Percentiles rank a stretch among this genome's conserved stretches.
phyloP scores from a whole-genome alignment of 1,140 invertebrate species.

The Papilio glaucus region DNA sequence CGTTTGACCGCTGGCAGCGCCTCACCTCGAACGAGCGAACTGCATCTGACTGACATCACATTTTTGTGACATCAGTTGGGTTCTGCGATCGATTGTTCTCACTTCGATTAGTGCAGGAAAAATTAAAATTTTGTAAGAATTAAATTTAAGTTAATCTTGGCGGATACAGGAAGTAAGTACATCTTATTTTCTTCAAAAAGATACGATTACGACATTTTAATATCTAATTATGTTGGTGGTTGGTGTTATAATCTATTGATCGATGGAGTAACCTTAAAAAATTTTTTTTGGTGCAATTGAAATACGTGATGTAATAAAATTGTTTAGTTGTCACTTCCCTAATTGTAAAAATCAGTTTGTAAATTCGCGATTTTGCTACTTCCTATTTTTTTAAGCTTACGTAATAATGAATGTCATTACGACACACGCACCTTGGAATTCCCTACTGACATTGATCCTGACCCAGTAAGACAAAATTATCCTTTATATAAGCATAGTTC shows the following conservation, averaged over 20 bases:
- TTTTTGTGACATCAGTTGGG: slow-evolving; percentile 18
- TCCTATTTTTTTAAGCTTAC: slow-evolving; percentile 53
- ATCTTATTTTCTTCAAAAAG: neutral
- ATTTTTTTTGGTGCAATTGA: too few relatives aligned
- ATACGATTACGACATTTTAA: neutral
- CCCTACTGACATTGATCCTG: slow-evolving; percentile 78
- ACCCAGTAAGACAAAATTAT: slow-evolving; percentile 53
- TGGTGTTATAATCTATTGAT: slow-evolving; percentile 3
- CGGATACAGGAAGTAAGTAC: slow-evolving; percentile 28
- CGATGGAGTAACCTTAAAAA: neutral
- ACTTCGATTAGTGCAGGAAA: neutral
- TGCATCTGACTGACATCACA: slow-evolving; percentile 21
- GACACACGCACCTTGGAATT: slow-evolving; percentile 61
- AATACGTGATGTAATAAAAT: neutral
- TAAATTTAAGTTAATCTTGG: slow-evolving; percentile 23
- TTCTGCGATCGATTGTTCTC: slow-evolving; percentile 8
- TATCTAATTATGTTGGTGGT: too few relatives aligned
- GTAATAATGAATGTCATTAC: slow-evolving; percentile 73
- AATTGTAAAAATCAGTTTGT: neutral
- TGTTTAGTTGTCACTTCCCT: neutral
- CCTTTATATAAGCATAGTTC: slow-evolving; percentile 21
- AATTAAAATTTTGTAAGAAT: neutral
- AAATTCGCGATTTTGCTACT: slow-evolving; percentile 32
- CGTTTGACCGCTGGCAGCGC: slow-evolving; percentile 21
- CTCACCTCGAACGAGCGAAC: neutral